These are phyloP conservation scores for Scleropages formosus DNA, from an alignment of 2,797 vertebrate genomes.

Conservation along the genomic window DNA sequence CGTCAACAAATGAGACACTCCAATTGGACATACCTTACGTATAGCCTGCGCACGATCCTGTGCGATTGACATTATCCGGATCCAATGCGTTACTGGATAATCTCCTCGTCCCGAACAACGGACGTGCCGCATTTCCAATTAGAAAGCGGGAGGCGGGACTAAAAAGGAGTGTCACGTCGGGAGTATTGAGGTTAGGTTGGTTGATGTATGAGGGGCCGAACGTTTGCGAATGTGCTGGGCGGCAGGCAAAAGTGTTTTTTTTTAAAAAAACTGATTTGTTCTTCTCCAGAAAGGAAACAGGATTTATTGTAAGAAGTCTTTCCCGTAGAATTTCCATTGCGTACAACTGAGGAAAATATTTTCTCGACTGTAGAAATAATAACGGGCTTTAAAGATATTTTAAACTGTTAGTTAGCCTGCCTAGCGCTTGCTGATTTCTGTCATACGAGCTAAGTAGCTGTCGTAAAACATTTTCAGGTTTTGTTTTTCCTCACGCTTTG, in stretches of 20 bases:
- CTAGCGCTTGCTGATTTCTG: constrained; percentile 66
- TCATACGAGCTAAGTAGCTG: neutral
- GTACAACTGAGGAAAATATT: constrained; percentile 46
- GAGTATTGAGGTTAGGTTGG: constrained; percentile 48
- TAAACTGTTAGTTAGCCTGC: constrained; percentile 67
- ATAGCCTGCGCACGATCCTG: constrained; percentile 38
- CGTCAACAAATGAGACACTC: constrained; percentile 23
- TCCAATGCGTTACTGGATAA: constrained; percentile 22
- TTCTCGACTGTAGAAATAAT: constrained; percentile 42
- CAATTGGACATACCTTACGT: constrained; percentile 30
- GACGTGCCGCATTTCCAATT: constrained; percentile 49
- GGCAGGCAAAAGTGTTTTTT: constrained; percentile 44
- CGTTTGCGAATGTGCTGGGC: constrained; percentile 47
- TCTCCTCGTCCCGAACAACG: neutral
- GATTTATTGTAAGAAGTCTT: constrained; percentile 33
- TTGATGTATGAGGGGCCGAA: constrained; percentile 45
- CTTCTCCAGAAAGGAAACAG: constrained; percentile 29
- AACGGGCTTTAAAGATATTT: constrained; percentile 52
- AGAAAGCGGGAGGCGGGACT: constrained; percentile 41
- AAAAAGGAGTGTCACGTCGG: constrained; percentile 43
- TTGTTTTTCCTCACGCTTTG: constrained; percentile 17
- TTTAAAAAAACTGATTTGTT: constrained; percentile 44
- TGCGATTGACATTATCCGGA: constrained; percentile 32
- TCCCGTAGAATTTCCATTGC: constrained; percentile 47
- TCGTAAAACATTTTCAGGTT: neutral